These are phyloP conservation scores for Salpingus planirostris DNA, from an alignment of 2,888 invertebrate genomes.

Conservation along the genomic window DNA sequence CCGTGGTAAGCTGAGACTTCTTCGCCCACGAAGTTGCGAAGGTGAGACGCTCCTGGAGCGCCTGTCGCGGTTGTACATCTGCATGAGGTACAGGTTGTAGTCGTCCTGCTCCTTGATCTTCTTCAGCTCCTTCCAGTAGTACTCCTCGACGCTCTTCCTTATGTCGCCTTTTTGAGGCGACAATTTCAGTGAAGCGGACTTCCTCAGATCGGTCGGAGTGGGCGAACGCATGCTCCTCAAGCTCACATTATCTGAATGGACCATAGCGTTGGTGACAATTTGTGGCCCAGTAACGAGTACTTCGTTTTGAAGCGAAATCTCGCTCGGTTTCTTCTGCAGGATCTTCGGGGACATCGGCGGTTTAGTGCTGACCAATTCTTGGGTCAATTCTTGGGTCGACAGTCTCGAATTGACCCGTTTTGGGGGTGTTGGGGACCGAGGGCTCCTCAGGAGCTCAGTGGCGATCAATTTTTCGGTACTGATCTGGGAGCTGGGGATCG, in stretches of 20 bases:
- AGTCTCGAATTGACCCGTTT: slow-evolving; percentile 4
- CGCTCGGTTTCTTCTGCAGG: slow-evolving; percentile 17
- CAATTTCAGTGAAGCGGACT: slow-evolving; percentile 17
- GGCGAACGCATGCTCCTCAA: slow-evolving; percentile 15
- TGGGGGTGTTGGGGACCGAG: slow-evolving; percentile 22
- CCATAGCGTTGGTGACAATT: slow-evolving; percentile 27
- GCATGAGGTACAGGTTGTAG: slow-evolving; percentile 37
- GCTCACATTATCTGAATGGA: no score
- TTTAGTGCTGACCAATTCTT: slow-evolving; percentile 15
- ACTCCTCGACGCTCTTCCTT: slow-evolving; percentile 53
- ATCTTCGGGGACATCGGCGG: slow-evolving; percentile 19
- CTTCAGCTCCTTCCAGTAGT: slow-evolving; percentile 60
- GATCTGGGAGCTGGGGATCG: slow-evolving; percentile 34
- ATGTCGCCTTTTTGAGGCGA: slow-evolving; percentile 48
- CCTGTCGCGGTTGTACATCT: slow-evolving; percentile 28
- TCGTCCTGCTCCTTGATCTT: slow-evolving; percentile 56
- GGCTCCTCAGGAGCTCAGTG: slow-evolving; percentile 34
- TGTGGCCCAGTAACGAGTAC: no score
- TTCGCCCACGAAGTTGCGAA: slow-evolving; percentile 31
- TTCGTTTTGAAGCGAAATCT: slow-evolving; percentile 13
- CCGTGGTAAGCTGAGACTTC: slow-evolving; percentile 41
- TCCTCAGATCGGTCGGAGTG: slow-evolving; percentile 19
- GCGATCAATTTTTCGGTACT: slow-evolving; percentile 39
- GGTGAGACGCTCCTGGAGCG: slow-evolving; percentile 44
- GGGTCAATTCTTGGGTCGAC: slow-evolving; percentile 3